phyloP scores from a whole-genome alignment of 1,140 invertebrate genomes.

The Dinoponera quadriceps region DNA sequence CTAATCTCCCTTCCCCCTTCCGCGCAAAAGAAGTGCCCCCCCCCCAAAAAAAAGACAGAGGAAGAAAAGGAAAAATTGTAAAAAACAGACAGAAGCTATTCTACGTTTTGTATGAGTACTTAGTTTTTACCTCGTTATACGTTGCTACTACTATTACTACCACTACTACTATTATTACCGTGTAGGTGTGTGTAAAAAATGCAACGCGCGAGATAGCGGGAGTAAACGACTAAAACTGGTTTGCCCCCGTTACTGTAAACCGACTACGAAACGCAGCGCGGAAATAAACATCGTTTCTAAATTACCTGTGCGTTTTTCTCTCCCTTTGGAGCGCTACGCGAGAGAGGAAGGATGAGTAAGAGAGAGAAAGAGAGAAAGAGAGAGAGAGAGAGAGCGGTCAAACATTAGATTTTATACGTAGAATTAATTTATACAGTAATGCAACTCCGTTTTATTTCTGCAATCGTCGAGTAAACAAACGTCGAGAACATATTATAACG shows the following conservation, averaged over 20 bases:
- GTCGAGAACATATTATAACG: no score
- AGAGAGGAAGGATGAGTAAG: no score
- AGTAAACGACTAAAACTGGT: constrained; percentile 50
- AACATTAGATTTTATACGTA: no score
- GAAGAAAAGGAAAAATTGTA: neutral
- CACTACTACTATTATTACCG: no score
- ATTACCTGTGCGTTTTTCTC: constrained; percentile 23
- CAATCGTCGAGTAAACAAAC: no score
- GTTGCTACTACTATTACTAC: constrained; percentile 4
- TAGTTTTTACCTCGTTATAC: constrained; percentile 70
- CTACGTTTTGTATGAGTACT: constrained; percentile 71
- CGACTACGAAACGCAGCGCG: constrained; percentile 43
- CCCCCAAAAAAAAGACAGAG: neutral
- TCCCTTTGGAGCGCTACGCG: neutral
- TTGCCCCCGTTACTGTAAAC: constrained; percentile 57
- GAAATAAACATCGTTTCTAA: constrained; percentile 72
- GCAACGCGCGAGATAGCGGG: constrained; percentile 46
- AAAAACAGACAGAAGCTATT: constrained; percentile 6
- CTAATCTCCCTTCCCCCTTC: constrained; percentile 6
- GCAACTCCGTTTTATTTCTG: no score
- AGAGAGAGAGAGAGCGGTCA: no score
- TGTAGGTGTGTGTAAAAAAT: constrained; percentile 21
- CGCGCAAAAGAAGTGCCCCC: neutral
- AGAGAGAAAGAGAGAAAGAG: no score
- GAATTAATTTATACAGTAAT: no score